Evolutionary conservation across 2,888 invertebrate genomes (phyloP).

Genomic region (Ormyrus thymus): DNA sequence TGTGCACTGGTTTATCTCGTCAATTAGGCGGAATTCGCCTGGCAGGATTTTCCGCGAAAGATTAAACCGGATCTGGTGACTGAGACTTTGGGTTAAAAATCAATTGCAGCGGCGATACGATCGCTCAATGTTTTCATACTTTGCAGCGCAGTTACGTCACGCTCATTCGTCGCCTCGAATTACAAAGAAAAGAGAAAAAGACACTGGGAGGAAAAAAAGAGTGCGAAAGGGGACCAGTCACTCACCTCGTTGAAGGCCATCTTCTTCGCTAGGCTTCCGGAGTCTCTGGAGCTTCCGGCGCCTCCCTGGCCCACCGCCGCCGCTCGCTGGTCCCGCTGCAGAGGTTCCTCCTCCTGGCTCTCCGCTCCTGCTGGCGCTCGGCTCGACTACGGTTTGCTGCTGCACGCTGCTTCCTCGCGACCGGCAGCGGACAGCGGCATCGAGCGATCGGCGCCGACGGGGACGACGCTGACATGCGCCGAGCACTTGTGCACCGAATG

Average conservation of each 20-base stretch:
- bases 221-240: neutral
- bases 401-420: slow-evolving; percentile 60
- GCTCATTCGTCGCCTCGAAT: no score
- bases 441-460: slow-evolving; percentile 51
- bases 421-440: slow-evolving; percentile 49
- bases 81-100: no score
- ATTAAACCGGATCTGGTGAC: no score
- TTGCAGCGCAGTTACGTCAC: no score
- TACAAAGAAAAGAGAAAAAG: neutral
- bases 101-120: no score
- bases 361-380: neutral
- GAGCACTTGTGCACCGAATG: slow-evolving; percentile 57
- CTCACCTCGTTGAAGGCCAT: slow-evolving; percentile 89
- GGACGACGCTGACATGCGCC: slow-evolving; percentile 59
- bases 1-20: neutral
- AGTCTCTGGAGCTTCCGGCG: slow-evolving; percentile 65
- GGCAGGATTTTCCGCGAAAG: no score
- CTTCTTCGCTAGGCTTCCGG: slow-evolving; percentile 73
- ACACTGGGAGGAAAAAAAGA: neutral
- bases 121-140: no score
- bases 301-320: slow-evolving; percentile 71
- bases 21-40: no score
- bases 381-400: slow-evolving; percentile 5
- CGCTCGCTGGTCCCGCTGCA: slow-evolving; percentile 14
- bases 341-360: neutral